Base-by-base conservation (phyloP, 2,113 vertebrate genomes). In the Festucalex cinctus region DNA sequence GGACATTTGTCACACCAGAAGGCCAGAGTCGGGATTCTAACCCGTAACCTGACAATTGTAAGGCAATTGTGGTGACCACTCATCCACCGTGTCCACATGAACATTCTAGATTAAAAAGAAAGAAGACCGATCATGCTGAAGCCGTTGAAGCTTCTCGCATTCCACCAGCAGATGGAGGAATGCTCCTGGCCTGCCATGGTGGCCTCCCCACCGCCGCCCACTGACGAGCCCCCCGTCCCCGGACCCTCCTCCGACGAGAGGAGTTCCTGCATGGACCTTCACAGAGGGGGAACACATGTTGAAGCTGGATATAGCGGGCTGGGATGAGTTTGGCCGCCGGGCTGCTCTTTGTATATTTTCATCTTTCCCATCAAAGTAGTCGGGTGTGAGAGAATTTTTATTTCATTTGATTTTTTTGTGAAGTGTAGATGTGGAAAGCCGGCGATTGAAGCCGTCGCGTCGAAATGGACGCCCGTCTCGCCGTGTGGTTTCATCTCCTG, bases 391-490 rank as follows among this genome's bases (percentile, higher is more conserved):
- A 65, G 70, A 16, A 37, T 32, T 7, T 66, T n/a, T n/a, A n/a
- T n/a, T n/a, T n/a, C n/a, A n/a, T n/a, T n/a, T n/a, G n/a, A n/a
- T n/a, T 19, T 76, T 35, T 75, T 43, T 71, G 58, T 71, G 24
- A 62, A 43, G 62, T 73, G 73, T 79, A 39, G 49, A 76, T 79
- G 63, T 54, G 59, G 37, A 61, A 61, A 61, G 58, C 5, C n/a
- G 20, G 59, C 37, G 20, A 58, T 58, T 63, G 54, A 20, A 63
- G 63, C 24, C 54, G 14, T 5, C 35, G 43, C 62, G 32, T 36
- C 74, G 49, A 68, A 79, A 94, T 94, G 93, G 87, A 87, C 16
- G 37, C 5, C 66, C 69, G 67, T 32, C 80, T 62, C 32, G 87
- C 89, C 79, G 76, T 82, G 7, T 67, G 0, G 39, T 74, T 66